A percentile compares a stretch with the other conserved stretches of the same genome.
Conservation (phyloP, 1,140 invertebrate species). For the Batillaria attramentaria region DNA sequence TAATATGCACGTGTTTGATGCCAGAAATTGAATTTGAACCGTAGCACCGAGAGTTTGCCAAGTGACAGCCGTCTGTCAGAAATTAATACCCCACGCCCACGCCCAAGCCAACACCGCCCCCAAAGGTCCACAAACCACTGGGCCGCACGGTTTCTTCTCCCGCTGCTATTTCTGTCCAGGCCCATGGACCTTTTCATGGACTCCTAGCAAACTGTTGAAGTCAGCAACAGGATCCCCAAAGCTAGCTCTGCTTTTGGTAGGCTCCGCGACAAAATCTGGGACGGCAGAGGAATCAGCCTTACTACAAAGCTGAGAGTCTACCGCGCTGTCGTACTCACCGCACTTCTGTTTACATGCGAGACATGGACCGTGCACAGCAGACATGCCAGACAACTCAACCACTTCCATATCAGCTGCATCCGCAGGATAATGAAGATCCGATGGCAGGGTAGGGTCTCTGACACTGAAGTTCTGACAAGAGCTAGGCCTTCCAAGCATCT, state of each 20-base stretch:
- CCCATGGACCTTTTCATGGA: too few species aligned
- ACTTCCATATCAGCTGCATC: conserved; percentile 36
- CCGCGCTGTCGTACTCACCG: conserved; percentile 30
- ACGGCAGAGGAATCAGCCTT: background rate
- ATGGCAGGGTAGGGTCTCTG: conserved; percentile 34
- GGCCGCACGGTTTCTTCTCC: too few species aligned
- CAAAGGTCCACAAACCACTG: too few species aligned
- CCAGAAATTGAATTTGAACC: too few species aligned
- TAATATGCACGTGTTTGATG: too few species aligned
- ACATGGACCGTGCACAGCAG: conserved; percentile 35
- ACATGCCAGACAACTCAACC: conserved; percentile 33
- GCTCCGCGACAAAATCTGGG: background rate
- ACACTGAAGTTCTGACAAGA: conserved; percentile 2
- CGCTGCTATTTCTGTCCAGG: too few species aligned
- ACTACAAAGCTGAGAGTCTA: conserved; percentile 33
- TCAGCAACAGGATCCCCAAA: background rate
- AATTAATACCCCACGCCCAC: too few species aligned
- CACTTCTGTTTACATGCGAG: conserved; percentile 37
- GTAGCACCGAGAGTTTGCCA: too few species aligned
- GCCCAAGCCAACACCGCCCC: too few species aligned
- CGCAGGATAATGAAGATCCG: too few species aligned
- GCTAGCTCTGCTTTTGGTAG: background rate
- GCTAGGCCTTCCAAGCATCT: background rate
- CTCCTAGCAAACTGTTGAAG: too few species aligned
- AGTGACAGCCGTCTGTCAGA: too few species aligned